phyloP scores from a whole-genome alignment of 1,140 invertebrate species.

The Rhagoletis zephyria region DNA sequence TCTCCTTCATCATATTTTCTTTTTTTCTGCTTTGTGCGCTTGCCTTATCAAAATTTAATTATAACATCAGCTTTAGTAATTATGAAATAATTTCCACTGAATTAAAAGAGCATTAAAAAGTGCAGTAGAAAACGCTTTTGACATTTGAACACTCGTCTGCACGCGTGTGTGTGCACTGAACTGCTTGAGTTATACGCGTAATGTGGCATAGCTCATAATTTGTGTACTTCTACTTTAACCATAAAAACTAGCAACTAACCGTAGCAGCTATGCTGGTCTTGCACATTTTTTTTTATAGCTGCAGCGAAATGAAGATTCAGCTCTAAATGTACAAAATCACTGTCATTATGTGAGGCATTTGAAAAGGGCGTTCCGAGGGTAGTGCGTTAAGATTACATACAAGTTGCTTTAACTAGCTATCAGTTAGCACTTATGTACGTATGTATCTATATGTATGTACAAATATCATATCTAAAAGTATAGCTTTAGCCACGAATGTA shows the following conservation, averaged over 20 bases:
- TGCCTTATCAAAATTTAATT: conserved; percentile 48
- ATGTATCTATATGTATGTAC: background rate
- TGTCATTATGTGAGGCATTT: conserved; percentile 33
- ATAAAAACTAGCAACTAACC: background rate
- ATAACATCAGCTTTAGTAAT: conserved; percentile 51
- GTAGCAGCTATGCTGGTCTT: background rate
- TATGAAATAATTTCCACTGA: conserved; percentile 49
- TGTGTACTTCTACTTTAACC: background rate
- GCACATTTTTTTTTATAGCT: conserved; percentile 12
- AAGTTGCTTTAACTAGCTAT: background rate
- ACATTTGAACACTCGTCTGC: background rate
- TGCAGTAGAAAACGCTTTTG: conserved; percentile 12
- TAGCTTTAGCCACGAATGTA: background rate
- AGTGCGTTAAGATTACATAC: background rate
- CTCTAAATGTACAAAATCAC: background rate
- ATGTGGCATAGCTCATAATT: background rate
- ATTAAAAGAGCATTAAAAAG: conserved; percentile 33
- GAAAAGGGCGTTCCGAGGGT: conserved; percentile 36
- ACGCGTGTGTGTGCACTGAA: background rate
- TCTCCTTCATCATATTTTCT: background rate
- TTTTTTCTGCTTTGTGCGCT: background rate
- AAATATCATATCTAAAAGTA: background rate
- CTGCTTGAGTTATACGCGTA: background rate
- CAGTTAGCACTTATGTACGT: background rate
- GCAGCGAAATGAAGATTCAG: background rate